phyloP scores from a whole-genome alignment of 1,140 invertebrate species.

The Drosophila sp. region DNA sequence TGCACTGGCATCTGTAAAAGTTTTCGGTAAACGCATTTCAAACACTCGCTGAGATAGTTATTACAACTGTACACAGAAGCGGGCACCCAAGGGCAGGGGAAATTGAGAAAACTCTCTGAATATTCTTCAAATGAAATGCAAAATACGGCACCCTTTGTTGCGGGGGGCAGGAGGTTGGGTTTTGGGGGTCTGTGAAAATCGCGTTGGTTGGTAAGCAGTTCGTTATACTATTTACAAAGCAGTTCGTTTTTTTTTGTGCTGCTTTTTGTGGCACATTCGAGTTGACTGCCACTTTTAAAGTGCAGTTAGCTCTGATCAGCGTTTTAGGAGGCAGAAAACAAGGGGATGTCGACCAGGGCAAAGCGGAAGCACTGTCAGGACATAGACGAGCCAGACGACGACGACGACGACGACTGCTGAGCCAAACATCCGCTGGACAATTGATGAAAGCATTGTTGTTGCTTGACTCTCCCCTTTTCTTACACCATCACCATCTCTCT shows the following conservation, averaged over 20 bases:
- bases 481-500: not conserved
- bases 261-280: constrained; percentile 52
- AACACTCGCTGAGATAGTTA: constrained; percentile 81
- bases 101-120: constrained; percentile 60
- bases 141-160: constrained; percentile 56
- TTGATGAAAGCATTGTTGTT: constrained; percentile 78
- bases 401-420: constrained; percentile 56
- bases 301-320: constrained; percentile 78
- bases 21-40: constrained; percentile 82
- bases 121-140: constrained; percentile 77
- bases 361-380: constrained; percentile 60
- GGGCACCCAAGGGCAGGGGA: too few species aligned
- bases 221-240: constrained; percentile 70
- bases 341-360: constrained; percentile 55
- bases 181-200: too few species aligned
- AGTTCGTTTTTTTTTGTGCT: constrained; percentile 52
- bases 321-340: constrained; percentile 4
- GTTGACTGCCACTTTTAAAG: constrained; percentile 74
- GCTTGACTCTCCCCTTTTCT: constrained; percentile 4
- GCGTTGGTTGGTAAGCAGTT: too few species aligned
- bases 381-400: constrained; percentile 26
- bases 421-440: constrained; percentile 79
- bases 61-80: constrained; percentile 72
- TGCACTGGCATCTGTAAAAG: constrained; percentile 73
- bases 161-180: too few species aligned